Conservation (phyloP, 2,888 invertebrate species). For the Chymomyza amoena region DNA sequence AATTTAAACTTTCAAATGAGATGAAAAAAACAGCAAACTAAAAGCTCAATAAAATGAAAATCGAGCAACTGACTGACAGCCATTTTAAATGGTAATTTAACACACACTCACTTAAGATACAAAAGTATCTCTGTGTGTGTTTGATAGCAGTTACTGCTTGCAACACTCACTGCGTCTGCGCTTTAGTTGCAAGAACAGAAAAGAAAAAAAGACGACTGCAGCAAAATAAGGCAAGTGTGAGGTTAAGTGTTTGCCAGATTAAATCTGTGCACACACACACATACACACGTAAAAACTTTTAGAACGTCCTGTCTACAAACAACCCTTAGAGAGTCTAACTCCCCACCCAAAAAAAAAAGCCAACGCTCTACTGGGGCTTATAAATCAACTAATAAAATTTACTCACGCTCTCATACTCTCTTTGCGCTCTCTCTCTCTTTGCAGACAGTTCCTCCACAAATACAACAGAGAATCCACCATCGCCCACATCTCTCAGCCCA, state of each 20-base stretch:
- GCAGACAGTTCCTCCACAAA: conserved; percentile 86
- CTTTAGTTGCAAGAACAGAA: conserved; percentile 31
- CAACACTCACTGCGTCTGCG: conserved; percentile 68
- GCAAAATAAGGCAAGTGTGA: conserved; percentile 61
- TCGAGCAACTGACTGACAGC: conserved; percentile 69
- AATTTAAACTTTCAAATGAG: conserved; percentile 65
- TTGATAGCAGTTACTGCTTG: conserved; percentile 1
- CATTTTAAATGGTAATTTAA: conserved; percentile 74
- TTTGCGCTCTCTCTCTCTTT: conserved; percentile 71
- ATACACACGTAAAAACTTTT: conserved; percentile 17
- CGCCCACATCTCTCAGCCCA: conserved; percentile 82
- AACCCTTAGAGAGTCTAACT: conserved; percentile 44
- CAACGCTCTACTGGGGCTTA: conserved; percentile 20
- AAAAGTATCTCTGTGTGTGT: conserved; percentile 5
- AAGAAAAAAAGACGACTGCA: conserved; percentile 21
- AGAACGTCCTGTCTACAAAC: conserved; percentile 33
- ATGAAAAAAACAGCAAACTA: conserved; percentile 66
- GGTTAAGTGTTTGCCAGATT: conserved; percentile 69
- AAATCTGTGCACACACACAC: conserved; percentile 54
- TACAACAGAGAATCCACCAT: conserved; percentile 84
- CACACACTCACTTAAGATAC: conserved; percentile 8
- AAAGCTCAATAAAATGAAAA: conserved; percentile 72
- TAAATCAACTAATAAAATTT: conserved; percentile 60
- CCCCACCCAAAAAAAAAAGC: not conserved
- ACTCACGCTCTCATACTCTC: conserved; percentile 15